Percentiles rank a stretch among this genome's conserved stretches.
Evolutionary conservation across 2,888 invertebrate genomes (phyloP).

Genomic region (Eudasyphora cyanicolor): DNA sequence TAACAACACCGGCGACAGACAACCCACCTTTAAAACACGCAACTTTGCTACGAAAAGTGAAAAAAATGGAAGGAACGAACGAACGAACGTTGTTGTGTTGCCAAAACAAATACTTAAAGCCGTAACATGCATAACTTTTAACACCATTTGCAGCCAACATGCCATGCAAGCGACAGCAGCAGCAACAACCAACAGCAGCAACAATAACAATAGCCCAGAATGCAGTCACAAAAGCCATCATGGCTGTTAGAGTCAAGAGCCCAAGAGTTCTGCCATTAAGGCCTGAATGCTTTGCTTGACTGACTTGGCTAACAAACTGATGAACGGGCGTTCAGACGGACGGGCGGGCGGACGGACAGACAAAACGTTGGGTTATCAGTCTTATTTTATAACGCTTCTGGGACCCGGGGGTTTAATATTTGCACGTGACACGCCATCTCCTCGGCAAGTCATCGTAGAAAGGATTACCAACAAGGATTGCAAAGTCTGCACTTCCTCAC

Average conservation of each 20-base stretch:
- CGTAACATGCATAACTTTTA: constrained; percentile 66
- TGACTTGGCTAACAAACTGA: too few relatives aligned
- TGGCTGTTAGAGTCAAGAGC: background rate
- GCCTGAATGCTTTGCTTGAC: background rate
- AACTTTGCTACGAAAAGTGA: constrained; percentile 52
- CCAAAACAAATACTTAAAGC: constrained; percentile 63
- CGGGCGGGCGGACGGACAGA: background rate
- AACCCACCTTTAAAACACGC: constrained; percentile 65
- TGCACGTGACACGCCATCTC: constrained; percentile 54
- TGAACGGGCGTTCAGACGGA: background rate
- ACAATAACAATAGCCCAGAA: background rate
- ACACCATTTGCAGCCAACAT: constrained; percentile 53
- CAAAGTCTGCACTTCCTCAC: background rate
- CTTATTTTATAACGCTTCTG: background rate
- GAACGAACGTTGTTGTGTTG: constrained; percentile 42
- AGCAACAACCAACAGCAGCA: background rate
- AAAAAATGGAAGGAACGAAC: background rate
- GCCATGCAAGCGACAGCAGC: constrained; percentile 49
- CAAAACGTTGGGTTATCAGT: background rate
- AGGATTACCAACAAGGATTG: background rate
- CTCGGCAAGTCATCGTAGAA: too few relatives aligned
- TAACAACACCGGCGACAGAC: background rate
- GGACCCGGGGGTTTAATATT: constrained; percentile 25
- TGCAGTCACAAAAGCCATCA: background rate
- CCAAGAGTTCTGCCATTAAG: background rate